phyloP scores from a whole-genome alignment of 2,888 invertebrate species.

The Tinea trinotella region DNA sequence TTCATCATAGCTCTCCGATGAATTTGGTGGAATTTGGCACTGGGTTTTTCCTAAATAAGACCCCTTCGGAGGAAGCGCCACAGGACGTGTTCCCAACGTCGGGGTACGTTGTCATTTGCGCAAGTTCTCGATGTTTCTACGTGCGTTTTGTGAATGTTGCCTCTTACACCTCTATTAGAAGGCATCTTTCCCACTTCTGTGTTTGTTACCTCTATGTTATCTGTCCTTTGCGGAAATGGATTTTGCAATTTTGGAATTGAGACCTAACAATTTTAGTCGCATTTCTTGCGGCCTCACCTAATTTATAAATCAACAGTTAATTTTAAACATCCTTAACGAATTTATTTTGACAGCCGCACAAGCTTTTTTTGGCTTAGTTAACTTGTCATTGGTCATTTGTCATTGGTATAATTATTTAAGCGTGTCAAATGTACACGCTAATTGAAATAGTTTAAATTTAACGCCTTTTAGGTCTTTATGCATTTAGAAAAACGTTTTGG shows the following conservation, averaged over 20 bases:
- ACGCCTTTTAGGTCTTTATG: no score
- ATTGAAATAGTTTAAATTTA: no score
- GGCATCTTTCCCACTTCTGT: slow-evolving; percentile 22
- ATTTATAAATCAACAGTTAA: no score
- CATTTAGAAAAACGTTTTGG: no score
- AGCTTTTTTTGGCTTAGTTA: no score
- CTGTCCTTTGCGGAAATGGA: not conserved
- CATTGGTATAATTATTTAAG: no score
- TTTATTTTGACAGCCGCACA: no score
- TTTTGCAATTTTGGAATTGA: slow-evolving; percentile 5
- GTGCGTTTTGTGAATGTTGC: slow-evolving; percentile 23
- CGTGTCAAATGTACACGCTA: no score
- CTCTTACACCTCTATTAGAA: slow-evolving; percentile 28
- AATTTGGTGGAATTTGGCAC: slow-evolving; percentile 97
- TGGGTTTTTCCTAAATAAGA: slow-evolving; percentile 93
- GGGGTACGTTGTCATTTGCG: slow-evolving; percentile 68
- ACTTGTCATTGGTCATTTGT: no score
- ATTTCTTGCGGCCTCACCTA: no score
- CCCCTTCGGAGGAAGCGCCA: slow-evolving; percentile 91
- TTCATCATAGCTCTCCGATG: slow-evolving; percentile 84
- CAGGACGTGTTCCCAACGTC: slow-evolving; percentile 75
- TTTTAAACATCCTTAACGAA: no score
- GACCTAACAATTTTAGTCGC: no score
- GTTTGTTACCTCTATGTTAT: slow-evolving; percentile 19
- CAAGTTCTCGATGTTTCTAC: not conserved